Evolutionary conservation across 2,113 vertebrate species (phyloP), one percentile per base, ranked within the genome.

Genomic region (Datnioides undecimradiatus): DNA sequence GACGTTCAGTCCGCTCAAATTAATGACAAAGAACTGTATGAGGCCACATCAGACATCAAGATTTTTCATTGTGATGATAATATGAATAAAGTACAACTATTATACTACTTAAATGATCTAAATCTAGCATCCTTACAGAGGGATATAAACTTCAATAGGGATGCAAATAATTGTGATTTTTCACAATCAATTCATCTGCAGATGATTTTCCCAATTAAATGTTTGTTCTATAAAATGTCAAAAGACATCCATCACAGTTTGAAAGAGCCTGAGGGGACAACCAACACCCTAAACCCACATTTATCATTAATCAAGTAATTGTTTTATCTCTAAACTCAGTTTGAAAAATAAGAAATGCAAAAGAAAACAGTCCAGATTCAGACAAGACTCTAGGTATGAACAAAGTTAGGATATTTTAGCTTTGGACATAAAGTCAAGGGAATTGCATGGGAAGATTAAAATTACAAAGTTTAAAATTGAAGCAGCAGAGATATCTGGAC

Each of bases 11-110:
- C 6, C 25, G 38, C 31, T 54, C 2, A 25, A 14, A 40, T 58
- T 1, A 46, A 0, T 8, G 27, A 2, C n/a, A 29, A 14, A 46
- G 48, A 38, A 21, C 49, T 17, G 0, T 0, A 6, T 0, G 17
- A 41, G 33, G 5, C 9, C 6, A 0, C 5, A 4, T 48, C 41
- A 59, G 21, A 58, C 4, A 2, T 40, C 13, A 12, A 41, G 11
- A 21, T 3, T 1, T 60, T 14, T 19, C n/a, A 6, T 0, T 12
- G 29, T 25, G 25, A 23, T 55, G 7, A 57, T 6, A 34, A 6
- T 8, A 34, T n/a, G n/a, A n/a, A n/a, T 48, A 17, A 23, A 25
- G 9, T 8, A 17, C 1, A 23, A 10, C 8, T 63, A 17, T 64
- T 21, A 27, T 62, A 5, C 0, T n/a, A 6, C 5, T 10, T 12